These are phyloP conservation scores for Abrostola tripartita DNA, from an alignment of 2,888 invertebrate species.

Conservation along the genomic window DNA sequence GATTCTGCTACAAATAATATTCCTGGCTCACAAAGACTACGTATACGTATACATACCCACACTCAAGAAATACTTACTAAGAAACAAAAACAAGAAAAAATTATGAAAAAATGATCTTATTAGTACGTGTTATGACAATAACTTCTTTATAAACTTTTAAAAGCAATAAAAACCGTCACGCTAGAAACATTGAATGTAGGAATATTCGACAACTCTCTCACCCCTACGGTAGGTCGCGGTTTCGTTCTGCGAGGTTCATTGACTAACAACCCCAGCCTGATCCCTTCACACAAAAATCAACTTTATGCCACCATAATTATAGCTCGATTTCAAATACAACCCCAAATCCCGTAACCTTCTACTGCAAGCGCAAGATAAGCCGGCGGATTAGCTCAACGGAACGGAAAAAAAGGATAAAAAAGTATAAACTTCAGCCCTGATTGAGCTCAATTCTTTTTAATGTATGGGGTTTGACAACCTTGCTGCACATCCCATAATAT, in stretches of 20 bases:
- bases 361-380: slow-evolving; percentile 83
- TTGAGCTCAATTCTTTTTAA: slow-evolving; percentile 71
- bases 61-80: not conserved
- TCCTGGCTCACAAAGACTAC: too few species aligned
- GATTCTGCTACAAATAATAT: too few species aligned
- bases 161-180: slow-evolving; percentile 34
- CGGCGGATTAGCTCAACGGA: slow-evolving; percentile 79
- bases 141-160: slow-evolving; percentile 10
- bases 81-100: not conserved
- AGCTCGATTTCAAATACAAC: slow-evolving; percentile 44
- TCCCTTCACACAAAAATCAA: slow-evolving; percentile 52
- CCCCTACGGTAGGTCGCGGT: slow-evolving; percentile 85
- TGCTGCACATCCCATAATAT: slow-evolving; percentile 37
- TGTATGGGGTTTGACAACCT: slow-evolving; percentile 55
- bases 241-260: slow-evolving; percentile 78
- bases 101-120: not conserved
- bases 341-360: slow-evolving; percentile 67
- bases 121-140: not conserved
- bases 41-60: too few species aligned
- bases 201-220: slow-evolving; percentile 67
- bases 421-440: slow-evolving; percentile 71
- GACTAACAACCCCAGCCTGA: slow-evolving; percentile 72
- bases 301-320: slow-evolving; percentile 45
- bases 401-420: slow-evolving; percentile 79
- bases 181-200: slow-evolving; percentile 49